Percentiles rank a stretch among this genome's conserved stretches.
phyloP scores from a whole-genome alignment of 1,140 invertebrate genomes.

The Drosophila pectinifera region DNA sequence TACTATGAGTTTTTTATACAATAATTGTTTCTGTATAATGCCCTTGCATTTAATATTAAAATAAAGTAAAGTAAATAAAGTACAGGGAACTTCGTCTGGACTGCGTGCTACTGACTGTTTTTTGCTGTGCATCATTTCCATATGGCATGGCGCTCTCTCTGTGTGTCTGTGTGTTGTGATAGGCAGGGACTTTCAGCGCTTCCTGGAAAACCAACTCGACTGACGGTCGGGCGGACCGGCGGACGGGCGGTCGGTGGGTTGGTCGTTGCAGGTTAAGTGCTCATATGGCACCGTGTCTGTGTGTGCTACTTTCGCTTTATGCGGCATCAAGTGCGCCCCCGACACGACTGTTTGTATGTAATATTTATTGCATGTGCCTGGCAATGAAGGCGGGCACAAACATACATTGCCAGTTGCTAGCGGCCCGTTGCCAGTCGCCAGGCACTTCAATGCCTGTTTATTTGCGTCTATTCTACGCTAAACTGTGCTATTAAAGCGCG shows the following conservation, averaged over 20 bases:
- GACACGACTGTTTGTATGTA: slow-evolving; percentile 53
- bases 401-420: slow-evolving; percentile 31
- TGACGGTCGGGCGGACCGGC: slow-evolving; percentile 21
- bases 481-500: slow-evolving; percentile 82
- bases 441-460: slow-evolving; percentile 76
- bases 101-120: slow-evolving; percentile 2
- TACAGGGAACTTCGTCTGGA: neutral
- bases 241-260: slow-evolving; percentile 3
- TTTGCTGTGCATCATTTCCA: slow-evolving; percentile 47
- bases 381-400: slow-evolving; percentile 60
- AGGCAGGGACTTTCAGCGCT: slow-evolving; percentile 45
- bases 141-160: neutral
- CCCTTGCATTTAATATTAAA: no score
- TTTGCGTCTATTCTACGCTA: slow-evolving; percentile 82
- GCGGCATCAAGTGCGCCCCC: slow-evolving; percentile 73
- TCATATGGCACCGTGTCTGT: slow-evolving; percentile 42
- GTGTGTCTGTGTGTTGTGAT: neutral
- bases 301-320: slow-evolving; percentile 74
- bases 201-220: slow-evolving; percentile 56
- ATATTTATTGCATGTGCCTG: slow-evolving; percentile 79
- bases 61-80: no score
- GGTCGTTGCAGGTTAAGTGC: slow-evolving; percentile 61
- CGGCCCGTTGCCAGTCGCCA: slow-evolving; percentile 44
- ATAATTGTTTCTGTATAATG: no score
- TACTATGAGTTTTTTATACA: no score